Base-by-base conservation (phyloP, 2,113 vertebrate species). In the Psilopsiagon aymara region DNA sequence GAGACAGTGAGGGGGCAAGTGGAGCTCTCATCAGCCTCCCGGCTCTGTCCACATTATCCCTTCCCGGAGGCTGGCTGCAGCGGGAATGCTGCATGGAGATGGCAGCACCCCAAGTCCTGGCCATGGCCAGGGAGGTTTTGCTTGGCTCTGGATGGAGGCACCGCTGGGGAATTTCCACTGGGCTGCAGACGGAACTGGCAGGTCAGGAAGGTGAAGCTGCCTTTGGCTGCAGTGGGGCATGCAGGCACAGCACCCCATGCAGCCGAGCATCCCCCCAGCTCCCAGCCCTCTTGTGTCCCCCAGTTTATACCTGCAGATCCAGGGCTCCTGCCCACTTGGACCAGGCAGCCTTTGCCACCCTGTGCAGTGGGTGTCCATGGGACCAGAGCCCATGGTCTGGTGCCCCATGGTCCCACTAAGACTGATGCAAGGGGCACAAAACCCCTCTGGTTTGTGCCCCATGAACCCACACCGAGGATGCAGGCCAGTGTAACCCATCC, bases 141-240 rank as follows among this genome's bases (percentile, higher is more conserved):
- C 68, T n/a, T n/a, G 4, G 63, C 41, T 17, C 91, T 0, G 47
- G 62, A 46, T 5, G 59, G 75, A 66, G 90, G 80, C 77, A 15
- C 52, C 21, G 7, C 49, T 14, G 86, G 93, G 94, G 87, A 91
- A 91, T 92, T 95, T 92, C 93, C 93, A 91, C 85, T 29, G 88
- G 24, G 90, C 55, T 83, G 79, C 10, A 3, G 60, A 25, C 3
- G 21, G 88, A 20, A 59, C 44, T 5, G 39, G 20, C 7, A 1
- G 66, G 46, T 14, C 3, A 37, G 51, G 11, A 41, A 8, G 69
- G 19, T 3, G 2, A 35, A 46, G 81, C 18, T 0, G 75, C 39
- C 0, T 2, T 37, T 1, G 74, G 59, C 8, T 8, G 63, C 53
- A 39, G 46, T 1, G 2, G 23, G 63, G 55, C 55, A 33, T 2